Evolutionary conservation across 2,888 invertebrate species (phyloP).

Genomic region (Ferdinandea cuprea): DNA sequence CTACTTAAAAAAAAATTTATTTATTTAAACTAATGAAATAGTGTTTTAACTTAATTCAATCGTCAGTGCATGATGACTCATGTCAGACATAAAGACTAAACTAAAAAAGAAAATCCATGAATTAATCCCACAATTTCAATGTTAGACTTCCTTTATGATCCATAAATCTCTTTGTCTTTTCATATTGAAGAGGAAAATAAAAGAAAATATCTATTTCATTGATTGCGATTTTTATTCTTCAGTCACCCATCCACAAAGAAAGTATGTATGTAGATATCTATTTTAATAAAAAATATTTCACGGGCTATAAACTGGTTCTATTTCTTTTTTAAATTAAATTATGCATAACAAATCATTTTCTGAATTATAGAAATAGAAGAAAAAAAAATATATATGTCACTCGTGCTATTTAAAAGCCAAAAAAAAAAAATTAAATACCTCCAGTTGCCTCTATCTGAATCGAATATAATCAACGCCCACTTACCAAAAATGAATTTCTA

Average conservation of each 20-base stretch:
- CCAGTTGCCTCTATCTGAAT: constrained; percentile 9
- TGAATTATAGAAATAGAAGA: constrained; percentile 18
- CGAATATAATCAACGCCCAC: constrained; percentile 65
- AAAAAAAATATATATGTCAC: constrained; percentile 41
- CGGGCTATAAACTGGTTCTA: constrained; percentile 23
- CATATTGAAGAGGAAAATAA: background rate
- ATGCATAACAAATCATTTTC: constrained; percentile 57
- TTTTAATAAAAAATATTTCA: constrained; percentile 35
- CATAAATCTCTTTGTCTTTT: constrained; percentile 14
- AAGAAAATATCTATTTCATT: background rate
- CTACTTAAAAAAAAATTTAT: no score
- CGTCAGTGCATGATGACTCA: constrained; percentile 2
- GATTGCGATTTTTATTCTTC: background rate
- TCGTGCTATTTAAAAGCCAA: constrained; percentile 29
- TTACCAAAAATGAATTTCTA: constrained; percentile 42
- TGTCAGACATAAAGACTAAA: background rate
- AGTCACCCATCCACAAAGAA: background rate
- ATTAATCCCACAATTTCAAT: constrained; percentile 3
- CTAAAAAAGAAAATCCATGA: background rate
- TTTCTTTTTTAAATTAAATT: constrained; percentile 23
- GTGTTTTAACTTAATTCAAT: no score
- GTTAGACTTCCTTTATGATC: constrained; percentile 5
- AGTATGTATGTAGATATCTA: background rate
- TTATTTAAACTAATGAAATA: no score
- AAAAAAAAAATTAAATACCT: constrained; percentile 2